These are phyloP conservation scores for Halcyon chelicuti DNA, from an alignment of 2,797 vertebrate species.

Conservation along the genomic window DNA sequence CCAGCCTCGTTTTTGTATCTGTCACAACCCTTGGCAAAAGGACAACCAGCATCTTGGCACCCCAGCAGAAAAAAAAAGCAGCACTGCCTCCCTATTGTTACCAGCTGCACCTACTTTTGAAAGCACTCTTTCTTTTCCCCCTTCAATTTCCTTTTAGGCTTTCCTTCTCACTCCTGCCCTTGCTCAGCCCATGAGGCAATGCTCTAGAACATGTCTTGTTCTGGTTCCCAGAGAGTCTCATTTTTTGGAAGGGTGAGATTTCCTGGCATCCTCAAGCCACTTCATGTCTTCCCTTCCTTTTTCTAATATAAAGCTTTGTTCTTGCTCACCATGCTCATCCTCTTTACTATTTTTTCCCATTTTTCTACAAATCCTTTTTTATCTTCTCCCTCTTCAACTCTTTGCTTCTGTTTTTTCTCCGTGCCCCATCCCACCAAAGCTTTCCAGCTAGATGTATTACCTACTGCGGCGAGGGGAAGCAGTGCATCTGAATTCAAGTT, in stretches of 20 bases:
- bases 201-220: neutral
- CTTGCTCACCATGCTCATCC: neutral
- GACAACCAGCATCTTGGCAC: neutral
- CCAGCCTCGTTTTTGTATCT: neutral
- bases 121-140: neutral
- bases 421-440: neutral
- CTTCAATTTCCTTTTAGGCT: neutral
- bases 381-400: neutral
- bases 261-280: neutral
- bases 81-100: neutral
- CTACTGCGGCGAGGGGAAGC: neutral
- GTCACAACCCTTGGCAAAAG: neutral
- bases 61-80: fast-evolving
- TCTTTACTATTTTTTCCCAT: neutral
- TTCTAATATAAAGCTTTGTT: neutral
- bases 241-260: neutral
- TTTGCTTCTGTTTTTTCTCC: neutral
- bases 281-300: neutral
- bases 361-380: neutral
- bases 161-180: neutral
- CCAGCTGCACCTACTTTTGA: neutral
- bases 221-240: neutral
- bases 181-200: neutral
- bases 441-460: neutral
- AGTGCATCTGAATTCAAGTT: neutral